Evolutionary conservation across 2,888 invertebrate genomes (phyloP).

Genomic region (Drosophila pegasa): DNA sequence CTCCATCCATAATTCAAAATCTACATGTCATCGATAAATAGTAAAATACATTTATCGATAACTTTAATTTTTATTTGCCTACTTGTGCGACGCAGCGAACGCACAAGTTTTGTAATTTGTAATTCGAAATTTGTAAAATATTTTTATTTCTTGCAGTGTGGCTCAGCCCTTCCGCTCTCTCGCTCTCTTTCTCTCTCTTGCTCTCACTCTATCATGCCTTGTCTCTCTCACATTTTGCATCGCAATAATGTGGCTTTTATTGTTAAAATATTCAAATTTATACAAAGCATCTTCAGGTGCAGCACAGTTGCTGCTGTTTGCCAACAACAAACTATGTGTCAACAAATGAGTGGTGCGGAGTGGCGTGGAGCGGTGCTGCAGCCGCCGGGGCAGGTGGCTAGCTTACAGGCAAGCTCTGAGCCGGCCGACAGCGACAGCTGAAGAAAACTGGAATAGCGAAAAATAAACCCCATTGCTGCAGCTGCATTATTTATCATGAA

Average conservation of each 20-base stretch:
- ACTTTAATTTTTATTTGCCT: neutral
- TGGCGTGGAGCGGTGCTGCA: conserved; percentile 1
- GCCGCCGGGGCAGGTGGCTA: conserved; percentile 15
- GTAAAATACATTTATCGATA: no score
- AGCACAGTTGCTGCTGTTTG: conserved; percentile 58
- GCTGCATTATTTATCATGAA: conserved; percentile 73
- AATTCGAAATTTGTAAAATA: neutral
- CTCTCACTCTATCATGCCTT: neutral
- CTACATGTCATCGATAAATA: no score
- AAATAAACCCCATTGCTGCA: conserved; percentile 21
- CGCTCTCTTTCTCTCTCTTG: no score
- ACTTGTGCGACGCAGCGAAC: neutral
- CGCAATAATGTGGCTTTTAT: conserved; percentile 54
- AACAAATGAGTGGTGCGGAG: conserved; percentile 41
- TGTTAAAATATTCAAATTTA: conserved; percentile 77
- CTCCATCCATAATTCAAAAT: no score
- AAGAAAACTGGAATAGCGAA: conserved; percentile 52
- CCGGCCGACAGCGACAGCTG: conserved; percentile 59
- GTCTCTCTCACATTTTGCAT: conserved; percentile 21
- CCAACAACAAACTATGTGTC: conserved; percentile 75
- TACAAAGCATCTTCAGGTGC: conserved; percentile 74
- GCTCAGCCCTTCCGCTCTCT: neutral
- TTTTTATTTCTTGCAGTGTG: conserved; percentile 2
- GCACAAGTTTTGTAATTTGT: neutral
- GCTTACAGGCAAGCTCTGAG: conserved; percentile 42